phyloP scores from a whole-genome alignment of 2,888 invertebrate species.

The Coelopa pilipes region DNA sequence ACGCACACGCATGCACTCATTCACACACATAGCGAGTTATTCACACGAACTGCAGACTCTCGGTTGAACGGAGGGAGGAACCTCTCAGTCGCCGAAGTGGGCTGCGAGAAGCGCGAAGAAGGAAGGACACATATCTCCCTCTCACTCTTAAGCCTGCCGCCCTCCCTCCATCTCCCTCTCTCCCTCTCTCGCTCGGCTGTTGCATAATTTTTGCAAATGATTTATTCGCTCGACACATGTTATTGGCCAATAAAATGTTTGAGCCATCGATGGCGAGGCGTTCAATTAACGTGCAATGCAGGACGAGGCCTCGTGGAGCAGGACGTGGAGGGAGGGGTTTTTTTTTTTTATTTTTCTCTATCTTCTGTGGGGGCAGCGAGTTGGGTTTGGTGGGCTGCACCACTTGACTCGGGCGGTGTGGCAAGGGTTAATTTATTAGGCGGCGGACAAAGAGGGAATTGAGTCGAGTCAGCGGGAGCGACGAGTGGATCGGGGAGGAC shows the following conservation, averaged over 20 bases:
- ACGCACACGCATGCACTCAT: slow-evolving; percentile 13
- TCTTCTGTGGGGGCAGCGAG: background rate
- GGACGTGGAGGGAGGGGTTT: background rate
- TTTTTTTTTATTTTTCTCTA: background rate
- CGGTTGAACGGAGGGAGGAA: too few species aligned
- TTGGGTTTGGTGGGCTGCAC: background rate
- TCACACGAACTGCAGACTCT: too few species aligned
- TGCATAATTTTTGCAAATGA: slow-evolving; percentile 17
- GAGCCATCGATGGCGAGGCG: slow-evolving; percentile 6
- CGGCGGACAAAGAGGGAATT: too few species aligned
- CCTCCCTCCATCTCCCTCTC: background rate
- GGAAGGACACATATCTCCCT: too few species aligned
- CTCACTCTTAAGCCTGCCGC: background rate
- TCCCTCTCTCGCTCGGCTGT: slow-evolving; percentile 2
- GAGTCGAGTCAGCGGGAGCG: too few species aligned
- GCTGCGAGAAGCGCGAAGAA: background rate
- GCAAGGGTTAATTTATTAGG: background rate
- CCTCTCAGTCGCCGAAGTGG: background rate
- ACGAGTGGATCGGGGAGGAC: too few species aligned
- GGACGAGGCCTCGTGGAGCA: background rate
- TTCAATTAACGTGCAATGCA: slow-evolving; percentile 2
- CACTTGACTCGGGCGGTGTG: background rate
- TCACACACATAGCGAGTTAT: too few species aligned
- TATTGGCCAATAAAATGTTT: background rate
- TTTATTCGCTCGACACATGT: slow-evolving; percentile 12